These are phyloP conservation scores for Bombus affinis DNA, from an alignment of 1,140 invertebrate species.

Conservation along the genomic window DNA sequence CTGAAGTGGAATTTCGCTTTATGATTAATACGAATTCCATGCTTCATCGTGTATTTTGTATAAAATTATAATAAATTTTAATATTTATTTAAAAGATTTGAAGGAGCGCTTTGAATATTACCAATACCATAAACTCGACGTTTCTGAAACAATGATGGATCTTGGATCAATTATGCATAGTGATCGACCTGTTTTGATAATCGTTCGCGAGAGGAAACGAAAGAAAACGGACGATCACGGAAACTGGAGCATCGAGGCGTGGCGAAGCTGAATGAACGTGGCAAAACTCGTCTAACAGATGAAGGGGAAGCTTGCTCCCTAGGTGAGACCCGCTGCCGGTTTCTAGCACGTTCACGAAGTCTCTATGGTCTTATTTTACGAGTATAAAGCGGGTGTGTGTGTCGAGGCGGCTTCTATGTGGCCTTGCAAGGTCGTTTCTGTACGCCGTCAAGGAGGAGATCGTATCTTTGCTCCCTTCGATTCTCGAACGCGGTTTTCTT, in stretches of 20 bases:
- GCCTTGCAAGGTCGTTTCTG: constrained; percentile 69
- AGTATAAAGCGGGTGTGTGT: constrained; percentile 54
- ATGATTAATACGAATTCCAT: too few relatives aligned
- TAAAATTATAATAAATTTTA: too few relatives aligned
- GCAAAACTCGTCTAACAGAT: constrained; percentile 40
- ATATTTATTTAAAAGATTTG: too few relatives aligned
- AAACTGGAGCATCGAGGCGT: constrained; percentile 69
- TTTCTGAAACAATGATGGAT: neutral
- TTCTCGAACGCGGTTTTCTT: neutral
- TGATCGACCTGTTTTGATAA: neutral
- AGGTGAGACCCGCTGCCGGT: constrained; percentile 17
- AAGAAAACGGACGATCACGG: constrained; percentile 51
- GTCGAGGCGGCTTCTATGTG: constrained; percentile 43
- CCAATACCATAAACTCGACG: too few relatives aligned
- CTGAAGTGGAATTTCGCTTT: too few relatives aligned
- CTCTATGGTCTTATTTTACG: constrained; percentile 54
- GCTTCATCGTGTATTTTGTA: too few relatives aligned
- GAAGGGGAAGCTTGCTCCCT: constrained; percentile 24
- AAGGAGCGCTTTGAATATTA: too few relatives aligned
- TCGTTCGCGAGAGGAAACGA: neutral
- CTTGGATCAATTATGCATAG: neutral
- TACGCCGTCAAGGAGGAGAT: constrained; percentile 13
- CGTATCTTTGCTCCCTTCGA: neutral
- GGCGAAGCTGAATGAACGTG: constrained; percentile 43
- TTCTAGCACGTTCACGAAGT: constrained; percentile 36